Evolutionary conservation across 2,888 invertebrate species (phyloP), one percentile per base, ranked within the genome.

Genomic region (Exephanes ischioxanthus): DNA sequence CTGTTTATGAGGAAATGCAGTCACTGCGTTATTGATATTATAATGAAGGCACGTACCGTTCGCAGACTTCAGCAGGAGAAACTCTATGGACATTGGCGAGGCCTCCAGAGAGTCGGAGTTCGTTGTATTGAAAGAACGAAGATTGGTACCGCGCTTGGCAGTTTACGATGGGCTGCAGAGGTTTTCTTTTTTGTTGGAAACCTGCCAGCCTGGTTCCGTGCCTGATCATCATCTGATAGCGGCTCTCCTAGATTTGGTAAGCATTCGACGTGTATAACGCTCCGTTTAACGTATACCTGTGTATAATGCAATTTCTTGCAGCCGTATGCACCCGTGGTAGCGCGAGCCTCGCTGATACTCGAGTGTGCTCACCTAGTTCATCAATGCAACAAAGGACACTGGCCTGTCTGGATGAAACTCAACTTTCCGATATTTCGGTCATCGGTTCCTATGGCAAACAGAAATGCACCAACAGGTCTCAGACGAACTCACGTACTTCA

Each of bases 301-400:
- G 14, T 58, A 58, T 26, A 26, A 61, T 71, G 26, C 80, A 5
- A 30, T 22, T 19, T 63, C 72, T 72, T 63, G 61, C 94, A 98
- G 97, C 97, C 99, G 45, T 97, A 99, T 94, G 98, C 99, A 0
- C 99, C 99, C 0, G 97, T 99, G 0, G 97, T 99, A 0, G 96
- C 99, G 0, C 95, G 99, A 92, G 99, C 99, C 3, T 97, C 98
- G 0, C 96, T 99, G 77, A 94, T 99, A 7, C 94, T 99, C 85
- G 99, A 99, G 94, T 99, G 99, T 94, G 97, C 99, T 0, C 97
- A 99, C 93, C 97, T 99, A 90, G 99, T 99, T 1, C 99, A 99
- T 92, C 97, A 98, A 88, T 99, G 99, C 94, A 99, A 99, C 94
- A 98, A 98, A 92, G 99, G 99, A 0, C 98, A 99, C 90, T 99